A percentile compares a stretch with the other conserved stretches of the same genome.
These are phyloP conservation scores for Platycheirus albimanus DNA, from an alignment of 2,888 invertebrate genomes.

Conservation along the genomic window DNA sequence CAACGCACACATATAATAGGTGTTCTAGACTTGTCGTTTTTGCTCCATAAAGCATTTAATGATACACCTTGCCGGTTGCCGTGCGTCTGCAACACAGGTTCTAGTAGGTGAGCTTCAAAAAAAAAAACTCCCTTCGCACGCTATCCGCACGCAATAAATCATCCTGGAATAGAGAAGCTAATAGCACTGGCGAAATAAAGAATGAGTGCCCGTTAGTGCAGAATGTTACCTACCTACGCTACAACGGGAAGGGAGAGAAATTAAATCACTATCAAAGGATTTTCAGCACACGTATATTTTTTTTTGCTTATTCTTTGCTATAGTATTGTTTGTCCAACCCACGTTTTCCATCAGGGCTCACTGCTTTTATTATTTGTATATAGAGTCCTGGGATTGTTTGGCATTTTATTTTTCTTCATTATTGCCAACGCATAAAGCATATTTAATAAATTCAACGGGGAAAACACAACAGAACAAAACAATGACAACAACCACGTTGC, in stretches of 20 bases:
- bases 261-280: constrained; percentile 69
- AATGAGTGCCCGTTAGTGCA: constrained; percentile 54
- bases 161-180: constrained; percentile 57
- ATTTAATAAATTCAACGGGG: constrained; percentile 56
- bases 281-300: constrained; percentile 25
- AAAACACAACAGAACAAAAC: background rate
- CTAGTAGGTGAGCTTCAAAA: constrained; percentile 50
- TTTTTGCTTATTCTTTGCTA: background rate
- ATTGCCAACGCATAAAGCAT: constrained; percentile 64
- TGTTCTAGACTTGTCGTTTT: too few relatives aligned
- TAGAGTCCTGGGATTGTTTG: constrained; percentile 47
- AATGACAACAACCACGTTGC: background rate
- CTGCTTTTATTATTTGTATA: background rate
- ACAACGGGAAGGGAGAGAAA: constrained; percentile 51
- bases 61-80: constrained; percentile 48
- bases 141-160: constrained; percentile 74
- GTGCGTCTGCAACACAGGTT: constrained; percentile 29
- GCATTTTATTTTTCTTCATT: constrained; percentile 58
- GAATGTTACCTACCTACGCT: constrained; percentile 57
- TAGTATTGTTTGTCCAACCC: too few relatives aligned
- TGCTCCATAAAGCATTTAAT: constrained; percentile 50
- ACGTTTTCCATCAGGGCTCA: too few relatives aligned
- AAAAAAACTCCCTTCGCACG: constrained; percentile 37
- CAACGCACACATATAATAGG: constrained; percentile 13
- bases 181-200: constrained; percentile 26